These are phyloP conservation scores for Mnemiopsis leidyi DNA, from an alignment of 37 sponge, comb jelly and placozoan species.

Conservation along the genomic window DNA sequence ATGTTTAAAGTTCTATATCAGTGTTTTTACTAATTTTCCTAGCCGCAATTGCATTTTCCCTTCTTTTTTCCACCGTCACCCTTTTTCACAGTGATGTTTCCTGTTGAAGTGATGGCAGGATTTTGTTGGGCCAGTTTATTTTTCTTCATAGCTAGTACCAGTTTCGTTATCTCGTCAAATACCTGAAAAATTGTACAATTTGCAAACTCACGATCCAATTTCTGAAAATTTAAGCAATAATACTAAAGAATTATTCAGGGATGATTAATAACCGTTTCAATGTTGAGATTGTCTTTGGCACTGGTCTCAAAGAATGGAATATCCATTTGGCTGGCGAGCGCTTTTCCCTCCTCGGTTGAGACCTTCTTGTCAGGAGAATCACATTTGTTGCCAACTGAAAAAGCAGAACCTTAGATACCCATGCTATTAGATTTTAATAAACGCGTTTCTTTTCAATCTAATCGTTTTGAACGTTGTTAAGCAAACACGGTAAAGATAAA, in stretches of 20 bases:
- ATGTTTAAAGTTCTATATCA: slow-evolving; percentile 12
- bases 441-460: too few relatives aligned
- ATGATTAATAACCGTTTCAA: slow-evolving; percentile 86
- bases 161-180: slow-evolving; percentile 88
- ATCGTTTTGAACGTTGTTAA: too few relatives aligned
- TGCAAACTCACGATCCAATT: too few relatives aligned
- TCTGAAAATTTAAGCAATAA: too few relatives aligned
- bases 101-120: slow-evolving; percentile 4
- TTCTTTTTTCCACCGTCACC: slow-evolving; percentile 47
- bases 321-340: slow-evolving; percentile 90
- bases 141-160: slow-evolving; percentile 85
- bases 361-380: slow-evolving; percentile 95
- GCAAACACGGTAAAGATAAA: too few relatives aligned
- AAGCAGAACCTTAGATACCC: too few relatives aligned
- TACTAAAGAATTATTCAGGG: too few relatives aligned
- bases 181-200: too few relatives aligned
- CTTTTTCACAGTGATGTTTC: slow-evolving; percentile 57
- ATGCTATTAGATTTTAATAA: too few relatives aligned
- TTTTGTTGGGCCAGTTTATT: slow-evolving; percentile 70
- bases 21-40: background rate
- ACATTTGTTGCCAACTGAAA: slow-evolving; percentile 94
- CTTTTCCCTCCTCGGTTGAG: slow-evolving; percentile 83
- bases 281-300: slow-evolving; percentile 96
- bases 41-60: slow-evolving; percentile 47
- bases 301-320: slow-evolving; percentile 92